Base-by-base conservation (phyloP, 2,888 invertebrate genomes). In the Epirrhoe tristata region DNA sequence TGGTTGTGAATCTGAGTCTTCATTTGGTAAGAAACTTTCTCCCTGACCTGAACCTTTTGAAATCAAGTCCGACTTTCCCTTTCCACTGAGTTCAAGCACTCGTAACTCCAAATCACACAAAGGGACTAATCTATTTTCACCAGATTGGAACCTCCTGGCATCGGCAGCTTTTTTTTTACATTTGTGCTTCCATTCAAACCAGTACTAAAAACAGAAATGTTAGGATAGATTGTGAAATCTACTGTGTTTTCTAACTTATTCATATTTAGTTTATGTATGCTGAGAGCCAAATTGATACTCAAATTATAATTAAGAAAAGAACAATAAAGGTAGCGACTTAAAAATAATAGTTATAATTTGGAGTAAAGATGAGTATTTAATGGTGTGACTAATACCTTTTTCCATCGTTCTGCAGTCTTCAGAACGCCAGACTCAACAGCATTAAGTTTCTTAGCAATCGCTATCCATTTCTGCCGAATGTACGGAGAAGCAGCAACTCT, bases 171-270 rank as follows among this genome's bases (percentile, higher is more conserved):
- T 91, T 79, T 85, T 91, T 75, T 88, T 88, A 70, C 89, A 89
- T 71, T 89, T 91, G 70, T 90, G 89, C 57, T 91, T 79, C 90
- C 90, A 91, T 77, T 90, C 91, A 80, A 89, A 88, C 91, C 91
- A 91, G 70, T 91, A 91, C 92, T 92, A 82, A 64, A 85, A 83
- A 24, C 70, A 17, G 7, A 8, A 36, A 36, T 2, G 24, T 24
- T 24, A 24, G 24, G 24, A 24, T 24, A 24, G 3, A 3, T 24
- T 3, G 3, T 24, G 1, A 24, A n/a, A n/a, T n/a, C n/a, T 24
- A 2, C 24, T 24, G 24, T 24, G 24, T 3, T 24, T 24, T 24
- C 24, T 24, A 24, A 24, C 24, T 24, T 24, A 24, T 2, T 24
- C 24, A 24, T 24, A 24, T 24, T n/a, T n/a, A n/a, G n/a, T n/a